phyloP scores from a whole-genome alignment of 2,888 invertebrate genomes.

The Drosophila aldrichi region DNA sequence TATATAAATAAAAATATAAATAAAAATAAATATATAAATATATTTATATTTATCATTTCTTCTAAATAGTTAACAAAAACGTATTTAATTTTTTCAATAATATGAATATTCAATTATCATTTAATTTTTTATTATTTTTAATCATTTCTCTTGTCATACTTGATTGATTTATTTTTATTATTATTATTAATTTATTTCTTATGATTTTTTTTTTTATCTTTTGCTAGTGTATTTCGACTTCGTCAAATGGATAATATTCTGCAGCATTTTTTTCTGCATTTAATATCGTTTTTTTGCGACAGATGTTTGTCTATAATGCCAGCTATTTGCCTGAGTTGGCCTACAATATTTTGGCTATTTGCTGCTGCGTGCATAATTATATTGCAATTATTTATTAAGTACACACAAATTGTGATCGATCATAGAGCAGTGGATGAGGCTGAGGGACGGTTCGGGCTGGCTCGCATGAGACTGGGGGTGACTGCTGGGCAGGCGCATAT shows the following conservation, averaged over 20 bases:
- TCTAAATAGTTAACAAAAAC: no score
- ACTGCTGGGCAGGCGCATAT: constrained; percentile 21
- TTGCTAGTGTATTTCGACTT: constrained; percentile 27
- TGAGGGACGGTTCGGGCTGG: constrained; percentile 3
- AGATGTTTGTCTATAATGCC: constrained; percentile 67
- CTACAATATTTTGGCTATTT: constrained; percentile 65
- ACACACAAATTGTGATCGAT: constrained; percentile 79
- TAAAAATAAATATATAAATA: background rate
- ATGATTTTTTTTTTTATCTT: background rate
- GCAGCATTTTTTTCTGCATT: constrained; percentile 15
- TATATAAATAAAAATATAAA: no score
- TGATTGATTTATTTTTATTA: no score
- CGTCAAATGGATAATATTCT: background rate
- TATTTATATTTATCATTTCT: background rate
- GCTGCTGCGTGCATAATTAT: constrained; percentile 75
- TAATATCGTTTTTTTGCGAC: constrained; percentile 66
- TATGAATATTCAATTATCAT: no score
- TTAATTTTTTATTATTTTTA: no score
- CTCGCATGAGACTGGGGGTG: constrained; percentile 3
- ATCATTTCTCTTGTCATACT: no score
- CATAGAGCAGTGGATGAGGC: constrained; percentile 28
- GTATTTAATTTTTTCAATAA: no score
- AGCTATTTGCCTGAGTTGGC: constrained; percentile 41
- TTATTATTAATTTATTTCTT: background rate
- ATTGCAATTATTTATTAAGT: constrained; percentile 82